These are phyloP conservation scores for Tachyglossus aculeatus DNA, from an alignment of 2,797 vertebrate genomes.

Conservation along the genomic window DNA sequence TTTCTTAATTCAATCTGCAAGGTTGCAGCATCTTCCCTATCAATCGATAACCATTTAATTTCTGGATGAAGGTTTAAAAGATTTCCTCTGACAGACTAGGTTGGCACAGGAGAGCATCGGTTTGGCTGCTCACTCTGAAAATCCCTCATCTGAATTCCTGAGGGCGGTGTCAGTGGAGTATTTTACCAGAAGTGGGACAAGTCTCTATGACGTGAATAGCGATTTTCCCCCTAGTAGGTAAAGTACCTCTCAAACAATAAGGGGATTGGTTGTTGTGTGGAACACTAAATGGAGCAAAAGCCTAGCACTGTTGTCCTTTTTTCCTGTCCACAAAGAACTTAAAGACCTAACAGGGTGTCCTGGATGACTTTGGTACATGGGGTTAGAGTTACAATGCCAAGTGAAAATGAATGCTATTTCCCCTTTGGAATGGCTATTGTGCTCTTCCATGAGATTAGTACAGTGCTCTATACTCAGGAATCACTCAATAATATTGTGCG, in stretches of 20 bases:
- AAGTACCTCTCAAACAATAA: neutral
- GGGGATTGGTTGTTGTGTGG: neutral
- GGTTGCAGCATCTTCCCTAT: slow-evolving; percentile 37
- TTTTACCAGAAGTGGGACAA: neutral
- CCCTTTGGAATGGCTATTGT: too few relatives aligned
- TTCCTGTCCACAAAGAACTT: too few relatives aligned
- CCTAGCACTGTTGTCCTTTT: too few relatives aligned
- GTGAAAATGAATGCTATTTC: too few relatives aligned
- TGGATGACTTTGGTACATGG: too few relatives aligned
- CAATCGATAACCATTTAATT: slow-evolving; percentile 57
- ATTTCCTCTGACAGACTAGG: slow-evolving; percentile 39
- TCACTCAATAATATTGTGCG: too few relatives aligned
- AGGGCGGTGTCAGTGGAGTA: neutral
- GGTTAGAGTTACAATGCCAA: too few relatives aligned
- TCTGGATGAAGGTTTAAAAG: slow-evolving; percentile 45
- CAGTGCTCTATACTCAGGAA: too few relatives aligned
- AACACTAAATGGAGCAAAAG: too few relatives aligned
- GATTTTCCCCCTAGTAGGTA: slow-evolving; percentile 3
- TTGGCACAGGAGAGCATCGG: slow-evolving; percentile 19
- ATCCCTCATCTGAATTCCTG: slow-evolving; percentile 3
- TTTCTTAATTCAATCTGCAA: slow-evolving; percentile 60
- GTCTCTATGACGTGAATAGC: slow-evolving; percentile 14
- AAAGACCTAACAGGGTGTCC: too few relatives aligned
- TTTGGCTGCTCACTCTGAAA: slow-evolving; percentile 6
- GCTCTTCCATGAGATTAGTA: too few relatives aligned